A percentile compares a stretch with the other conserved stretches of the same genome.
phyloP scores from a whole-genome alignment of 2,797 vertebrate genomes.

The Anisognathus igniventris region DNA sequence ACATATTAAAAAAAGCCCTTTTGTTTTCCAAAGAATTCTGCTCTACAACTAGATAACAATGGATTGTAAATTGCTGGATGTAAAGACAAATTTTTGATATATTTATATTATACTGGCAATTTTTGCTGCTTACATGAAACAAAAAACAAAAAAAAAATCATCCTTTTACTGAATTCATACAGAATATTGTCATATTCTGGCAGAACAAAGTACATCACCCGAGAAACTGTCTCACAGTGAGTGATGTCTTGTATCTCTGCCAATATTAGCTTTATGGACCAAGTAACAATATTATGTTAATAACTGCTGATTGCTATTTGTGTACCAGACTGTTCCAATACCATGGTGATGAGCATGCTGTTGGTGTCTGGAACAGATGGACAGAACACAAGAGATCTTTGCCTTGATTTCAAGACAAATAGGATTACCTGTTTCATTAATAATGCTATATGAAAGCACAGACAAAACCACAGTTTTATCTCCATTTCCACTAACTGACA shows the following conservation, averaged over 20 bases:
- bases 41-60: neutral
- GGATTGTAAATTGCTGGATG: neutral
- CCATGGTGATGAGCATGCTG: constrained; percentile 48
- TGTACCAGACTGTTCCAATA: constrained; percentile 25
- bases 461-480: constrained; percentile 64
- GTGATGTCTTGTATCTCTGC: neutral
- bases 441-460: constrained; percentile 63
- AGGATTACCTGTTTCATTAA: constrained; percentile 69
- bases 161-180: neutral
- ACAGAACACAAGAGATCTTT: constrained; percentile 17
- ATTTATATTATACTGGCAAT: neutral
- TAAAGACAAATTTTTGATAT: neutral
- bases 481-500: constrained; percentile 48
- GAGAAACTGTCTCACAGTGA: neutral
- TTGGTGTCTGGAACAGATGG: constrained; percentile 46
- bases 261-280: constrained; percentile 39
- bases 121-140: neutral
- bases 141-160: neutral
- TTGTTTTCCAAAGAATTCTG: neutral
- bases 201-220: neutral
- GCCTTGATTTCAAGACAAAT: constrained; percentile 48
- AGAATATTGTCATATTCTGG: neutral
- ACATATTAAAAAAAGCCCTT: neutral
- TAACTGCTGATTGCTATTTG: constrained; percentile 27
- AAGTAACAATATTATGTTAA: constrained; percentile 35